phyloP scores from a whole-genome alignment of 2,888 invertebrate species.

The Ceratothoa steindachneri region DNA sequence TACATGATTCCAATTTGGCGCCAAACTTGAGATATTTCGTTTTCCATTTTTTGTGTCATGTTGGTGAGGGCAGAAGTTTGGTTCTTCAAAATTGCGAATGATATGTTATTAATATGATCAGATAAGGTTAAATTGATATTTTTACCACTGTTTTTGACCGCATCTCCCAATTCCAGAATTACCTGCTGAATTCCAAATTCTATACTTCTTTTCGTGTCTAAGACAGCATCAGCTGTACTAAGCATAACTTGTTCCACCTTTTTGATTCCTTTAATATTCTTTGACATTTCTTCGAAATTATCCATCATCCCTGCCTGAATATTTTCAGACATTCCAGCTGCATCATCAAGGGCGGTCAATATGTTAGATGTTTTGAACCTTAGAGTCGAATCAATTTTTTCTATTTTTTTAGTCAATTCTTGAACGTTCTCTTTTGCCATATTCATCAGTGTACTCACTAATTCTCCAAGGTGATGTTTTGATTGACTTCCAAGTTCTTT shows the following conservation, averaged over 20 bases:
- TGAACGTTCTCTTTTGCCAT: conserved; percentile 16
- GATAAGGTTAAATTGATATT: conserved; percentile 65
- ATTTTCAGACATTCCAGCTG: conserved; percentile 59
- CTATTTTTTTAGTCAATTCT: not conserved
- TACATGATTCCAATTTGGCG: conserved; percentile 84
- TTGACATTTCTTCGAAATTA: conserved; percentile 58
- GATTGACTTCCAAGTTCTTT: conserved; percentile 17
- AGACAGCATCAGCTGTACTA: conserved; percentile 76
- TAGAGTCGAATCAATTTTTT: conserved; percentile 12
- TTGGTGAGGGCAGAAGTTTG: conserved; percentile 70
- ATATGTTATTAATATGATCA: conserved; percentile 64
- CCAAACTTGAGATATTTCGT: conserved; percentile 67
- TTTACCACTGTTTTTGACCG: conserved; percentile 58
- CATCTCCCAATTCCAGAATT: conserved; percentile 64
- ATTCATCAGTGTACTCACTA: conserved; percentile 16
- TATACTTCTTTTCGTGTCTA: conserved; percentile 75
- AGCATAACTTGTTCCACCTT: conserved; percentile 74
- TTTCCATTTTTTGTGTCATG: conserved; percentile 69
- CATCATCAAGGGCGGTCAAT: conserved; percentile 58
- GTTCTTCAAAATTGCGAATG: conserved; percentile 65
- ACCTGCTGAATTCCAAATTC: conserved; percentile 82
- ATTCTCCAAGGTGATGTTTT: conserved; percentile 19
- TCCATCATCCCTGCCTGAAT: conserved; percentile 59
- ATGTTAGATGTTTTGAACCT: conserved; percentile 26
- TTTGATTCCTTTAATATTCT: conserved; percentile 57